These are phyloP conservation scores for Psittacus erithacus DNA, from an alignment of 2,113 vertebrate species.

Conservation along the genomic window DNA sequence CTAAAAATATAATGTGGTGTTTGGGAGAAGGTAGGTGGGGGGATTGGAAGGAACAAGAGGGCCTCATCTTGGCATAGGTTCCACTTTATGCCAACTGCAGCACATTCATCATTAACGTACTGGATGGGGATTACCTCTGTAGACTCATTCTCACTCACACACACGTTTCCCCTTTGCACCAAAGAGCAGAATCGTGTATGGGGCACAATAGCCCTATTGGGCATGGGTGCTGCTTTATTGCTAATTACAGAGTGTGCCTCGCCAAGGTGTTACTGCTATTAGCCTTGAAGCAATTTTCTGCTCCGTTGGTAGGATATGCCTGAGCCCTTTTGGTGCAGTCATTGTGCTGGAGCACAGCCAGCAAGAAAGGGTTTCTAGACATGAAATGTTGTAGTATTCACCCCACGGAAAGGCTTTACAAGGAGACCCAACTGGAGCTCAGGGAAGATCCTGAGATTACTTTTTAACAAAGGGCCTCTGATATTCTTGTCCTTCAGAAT, in stretches of 20 bases:
- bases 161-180: conserved; percentile 9
- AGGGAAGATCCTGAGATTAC: not conserved
- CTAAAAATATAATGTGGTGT: conserved; percentile 35
- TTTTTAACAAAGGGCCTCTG: not conserved
- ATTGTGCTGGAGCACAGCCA: conserved; percentile 41
- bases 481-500: not conserved
- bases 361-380: not conserved
- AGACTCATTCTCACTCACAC: not conserved
- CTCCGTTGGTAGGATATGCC: conserved; percentile 46
- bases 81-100: conserved; percentile 61
- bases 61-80: conserved; percentile 47
- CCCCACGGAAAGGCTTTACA: not conserved
- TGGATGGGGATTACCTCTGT: not conserved
- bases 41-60: conserved; percentile 36
- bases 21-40: conserved; percentile 9
- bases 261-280: conserved; percentile 38
- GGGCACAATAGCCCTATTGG: conserved; percentile 51
- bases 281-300: conserved; percentile 72
- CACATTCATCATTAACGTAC: conserved; percentile 32
- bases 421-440: not conserved
- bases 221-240: conserved; percentile 34
- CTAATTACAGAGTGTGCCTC: conserved; percentile 25
- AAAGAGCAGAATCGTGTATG: not conserved
- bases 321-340: conserved; percentile 48
- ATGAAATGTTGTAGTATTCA: not conserved